Evolutionary conservation across 2,113 vertebrate genomes (phyloP), one percentile per base, ranked within the genome.

Genomic region (Microcebus tavaratra): DNA sequence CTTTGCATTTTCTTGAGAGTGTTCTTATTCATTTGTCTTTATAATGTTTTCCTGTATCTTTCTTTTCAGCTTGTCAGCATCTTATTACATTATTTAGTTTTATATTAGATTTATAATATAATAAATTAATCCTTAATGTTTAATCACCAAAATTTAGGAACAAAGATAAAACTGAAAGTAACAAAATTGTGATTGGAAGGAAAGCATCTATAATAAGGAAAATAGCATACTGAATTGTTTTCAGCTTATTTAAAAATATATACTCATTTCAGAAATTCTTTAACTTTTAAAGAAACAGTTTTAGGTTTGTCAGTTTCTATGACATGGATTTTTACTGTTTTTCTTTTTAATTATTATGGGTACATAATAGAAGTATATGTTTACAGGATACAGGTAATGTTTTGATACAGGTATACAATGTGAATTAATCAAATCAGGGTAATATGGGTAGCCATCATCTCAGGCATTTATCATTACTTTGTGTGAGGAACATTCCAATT

Each of bases 21-120:
- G 2, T 76, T 55, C 17, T 67, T 79, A 4, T 67, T 97, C 55
- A 97, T 96, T 96, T 97, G 90, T 59, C 68, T 97, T 98, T 89
- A 89, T 88, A 96, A 96, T 91, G 65, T 31, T 79, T 96, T 87
- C 42, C 45, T 95, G 65, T 76, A 29, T 12, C 25, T 63, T 25
- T 63, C 27, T 63, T 63, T 63, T 63, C 21, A 27, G 20, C 36
- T 95, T 93, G 50, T 93, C 59, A 80, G 85, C 57, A 97, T 95
- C 68, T 95, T 65, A 42, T 92, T 95, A 95, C 72, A 67, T 85
- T 94, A 79, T 88, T 97, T 94, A 76, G 59, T 75, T 93, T 90
- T 96, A 34, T 79, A 88, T 91, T 94, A 23, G 31, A 61, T 84
- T 78, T 61, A 34, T 83, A 97, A 73, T 88, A 83, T 70, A 97